Base-by-base conservation (phyloP, 2,797 vertebrate species). In the Sebastes hubbsi region DNA sequence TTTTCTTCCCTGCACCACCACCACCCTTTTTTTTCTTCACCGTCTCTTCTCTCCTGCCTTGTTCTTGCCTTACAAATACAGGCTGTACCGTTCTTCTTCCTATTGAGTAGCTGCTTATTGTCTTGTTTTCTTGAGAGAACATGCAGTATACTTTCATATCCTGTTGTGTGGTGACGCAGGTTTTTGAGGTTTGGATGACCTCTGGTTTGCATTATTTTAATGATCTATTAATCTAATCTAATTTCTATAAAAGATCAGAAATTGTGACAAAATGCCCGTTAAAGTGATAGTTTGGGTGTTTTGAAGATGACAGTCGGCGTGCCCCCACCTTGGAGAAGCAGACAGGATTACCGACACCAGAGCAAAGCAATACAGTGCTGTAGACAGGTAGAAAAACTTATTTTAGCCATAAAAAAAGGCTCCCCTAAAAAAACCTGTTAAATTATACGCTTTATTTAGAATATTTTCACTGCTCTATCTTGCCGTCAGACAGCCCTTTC, bases 1-100 rank as follows among this genome's bases (percentile, higher is more conserved):
- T 86, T 85, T 80, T 78, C 55, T 54, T 59, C 34, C 3, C 73
- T 79, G 25, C n/a, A 6, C 46, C 27, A n/a, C 14, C 10, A 25
- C 32, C 24, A 65, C 67, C 10, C 13, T 38, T 52, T 76, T 64
- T 4, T 55, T 49, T 54, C 69, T 66, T 7, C 27, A 3, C 6
- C 8, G 36, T 80, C 75, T 55, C 30, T 22, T 70, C 46, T 25
- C 38, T 38, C 22, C 72, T n/a, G 32, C 46, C 56, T 30, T 56
- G 46, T 69, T 82, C 22, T 65, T 56, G 6, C 25, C 25, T 72
- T 27, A 63, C 29, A 72, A 66, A 69, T 29, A 56, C 84, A 81
- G 66, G 25, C 24, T 77, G 42, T 27, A 14, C 72, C 55, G 24
- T 60, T 78, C 61, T 60, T 78, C 64, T 65, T 38, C 32, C 38